Evolutionary conservation across 2,888 invertebrate species (phyloP).

Genomic region (Euplagia quadripunctaria): DNA sequence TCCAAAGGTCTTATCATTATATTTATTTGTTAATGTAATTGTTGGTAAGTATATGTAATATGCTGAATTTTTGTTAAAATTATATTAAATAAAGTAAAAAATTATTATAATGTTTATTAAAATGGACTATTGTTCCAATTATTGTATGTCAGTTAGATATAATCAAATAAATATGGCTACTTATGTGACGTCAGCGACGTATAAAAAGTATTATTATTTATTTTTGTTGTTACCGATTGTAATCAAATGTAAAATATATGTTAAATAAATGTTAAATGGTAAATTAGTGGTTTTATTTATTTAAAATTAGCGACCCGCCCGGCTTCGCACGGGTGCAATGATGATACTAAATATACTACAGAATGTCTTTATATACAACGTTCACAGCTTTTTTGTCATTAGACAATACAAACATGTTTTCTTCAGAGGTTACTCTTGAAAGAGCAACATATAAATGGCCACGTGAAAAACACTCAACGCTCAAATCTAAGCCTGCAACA

Average conservation of each 20-base stretch:
- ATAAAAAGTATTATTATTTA: constrained; percentile 41
- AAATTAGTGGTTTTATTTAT: neutral
- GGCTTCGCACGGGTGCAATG: too few species aligned
- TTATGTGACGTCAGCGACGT: constrained; percentile 18
- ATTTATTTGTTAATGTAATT: neutral
- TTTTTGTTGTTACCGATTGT: constrained; percentile 30
- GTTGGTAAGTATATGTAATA: neutral
- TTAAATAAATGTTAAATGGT: constrained; percentile 46
- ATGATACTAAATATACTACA: too few species aligned
- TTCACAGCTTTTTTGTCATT: too few species aligned
- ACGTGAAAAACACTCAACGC: too few species aligned
- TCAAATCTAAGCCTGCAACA: too few species aligned
- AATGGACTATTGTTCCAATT: neutral
- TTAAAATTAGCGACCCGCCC: too few species aligned
- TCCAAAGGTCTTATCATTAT: too few species aligned
- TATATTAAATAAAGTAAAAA: neutral
- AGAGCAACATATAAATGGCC: too few species aligned
- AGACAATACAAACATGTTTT: too few species aligned
- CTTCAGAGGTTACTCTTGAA: too few species aligned
- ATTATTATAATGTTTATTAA: neutral
- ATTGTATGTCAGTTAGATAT: neutral
- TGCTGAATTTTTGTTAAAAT: neutral
- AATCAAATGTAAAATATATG: constrained; percentile 45
- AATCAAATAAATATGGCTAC: neutral
- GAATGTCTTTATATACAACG: too few species aligned